Base-by-base conservation (phyloP, 2,113 vertebrate genomes). In the Bos javanicus region DNA sequence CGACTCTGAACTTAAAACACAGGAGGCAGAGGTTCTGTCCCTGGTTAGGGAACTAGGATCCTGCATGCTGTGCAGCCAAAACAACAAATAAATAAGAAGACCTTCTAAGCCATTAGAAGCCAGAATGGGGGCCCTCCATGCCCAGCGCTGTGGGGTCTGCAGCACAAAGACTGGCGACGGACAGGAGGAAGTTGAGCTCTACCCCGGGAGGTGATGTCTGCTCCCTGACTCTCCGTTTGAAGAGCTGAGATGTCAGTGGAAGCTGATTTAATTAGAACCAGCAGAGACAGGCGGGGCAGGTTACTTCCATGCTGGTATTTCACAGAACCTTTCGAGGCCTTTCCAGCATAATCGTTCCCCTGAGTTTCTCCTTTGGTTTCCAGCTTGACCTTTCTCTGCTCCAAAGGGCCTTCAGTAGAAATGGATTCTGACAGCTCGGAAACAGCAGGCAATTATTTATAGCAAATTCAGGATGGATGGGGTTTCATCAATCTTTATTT, bases 201-300 rank as follows among this genome's bases (percentile, higher is more conserved):
- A 90, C 91, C 85, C 12, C 12, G 1, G 87, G 82, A 96, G 92
- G 87, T 0, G 56, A 60, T 64, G 64, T 26, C 36, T 0, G 0
- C 0, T 2, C 60, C 96, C 98, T 88, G 84, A 54, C 82, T 97
- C 89, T 94, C 56, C 71, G 86, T n/a, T 76, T 82, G 78, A 97
- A 91, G 76, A 98, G 96, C 95, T 90, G 97, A 91, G 56, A 95
- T 94, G 96, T 97, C 97, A 95, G 8, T 8, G 57, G 54, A 62
- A 97, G 94, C 87, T 98, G 96, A 98, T 97, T 97, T 96, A 97
- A 88, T 98, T 96, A 96, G 81, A 39, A 97, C 76, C 96, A 97
- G 88, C 5, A 78, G 97, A 93, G 94, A 89, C 60, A 56, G 54
- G 94, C 67, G 5, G 76, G 14, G 21, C 97, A 96, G 96, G 82